Evolutionary conservation across 2,888 invertebrate species (phyloP).

Genomic region (Macrophya alboannulata): DNA sequence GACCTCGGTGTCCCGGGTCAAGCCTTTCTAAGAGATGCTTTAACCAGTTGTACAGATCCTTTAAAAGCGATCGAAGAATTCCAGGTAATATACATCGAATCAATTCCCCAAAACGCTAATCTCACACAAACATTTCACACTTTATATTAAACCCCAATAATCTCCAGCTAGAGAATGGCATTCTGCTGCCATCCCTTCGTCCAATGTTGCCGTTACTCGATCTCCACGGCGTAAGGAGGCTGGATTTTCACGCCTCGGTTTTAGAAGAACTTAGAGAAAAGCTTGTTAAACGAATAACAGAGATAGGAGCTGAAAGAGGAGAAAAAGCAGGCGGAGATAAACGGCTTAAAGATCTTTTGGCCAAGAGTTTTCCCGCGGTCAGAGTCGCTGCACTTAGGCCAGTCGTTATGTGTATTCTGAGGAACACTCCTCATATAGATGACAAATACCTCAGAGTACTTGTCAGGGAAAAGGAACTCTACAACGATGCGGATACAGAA

Average conservation of each 20-base stretch:
- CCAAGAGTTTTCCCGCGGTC: conserved; percentile 97
- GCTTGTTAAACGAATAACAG: conserved; percentile 87
- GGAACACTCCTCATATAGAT: conserved; percentile 96
- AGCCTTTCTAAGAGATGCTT: conserved; percentile 91
- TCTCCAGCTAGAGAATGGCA: conserved; percentile 91
- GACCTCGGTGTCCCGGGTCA: conserved; percentile 94
- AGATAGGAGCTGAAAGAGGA: conserved; percentile 84
- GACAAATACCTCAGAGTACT: conserved; percentile 91
- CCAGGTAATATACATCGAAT: conserved; percentile 83
- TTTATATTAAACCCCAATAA: conserved; percentile 23
- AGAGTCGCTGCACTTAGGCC: conserved; percentile 95
- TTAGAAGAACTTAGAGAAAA: conserved; percentile 88
- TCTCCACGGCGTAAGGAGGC: conserved; percentile 94
- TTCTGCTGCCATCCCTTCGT: conserved; percentile 93
- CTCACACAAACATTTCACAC: not conserved
- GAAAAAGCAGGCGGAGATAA: conserved; percentile 88
- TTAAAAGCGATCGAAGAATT: conserved; percentile 99
- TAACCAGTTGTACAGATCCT: conserved; percentile 98
- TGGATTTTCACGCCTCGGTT: conserved; percentile 97
- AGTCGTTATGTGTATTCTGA: conserved; percentile 96
- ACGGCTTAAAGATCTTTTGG: conserved; percentile 93
- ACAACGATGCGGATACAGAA: conserved; percentile 96
- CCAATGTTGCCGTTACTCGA: conserved; percentile 98
- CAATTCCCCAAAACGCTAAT: not conserved
- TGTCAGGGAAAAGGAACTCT: conserved; percentile 93